Evolutionary conservation across 2,888 invertebrate species (phyloP), one percentile per base, ranked within the genome.

Genomic region (Ptilodon capucinus): DNA sequence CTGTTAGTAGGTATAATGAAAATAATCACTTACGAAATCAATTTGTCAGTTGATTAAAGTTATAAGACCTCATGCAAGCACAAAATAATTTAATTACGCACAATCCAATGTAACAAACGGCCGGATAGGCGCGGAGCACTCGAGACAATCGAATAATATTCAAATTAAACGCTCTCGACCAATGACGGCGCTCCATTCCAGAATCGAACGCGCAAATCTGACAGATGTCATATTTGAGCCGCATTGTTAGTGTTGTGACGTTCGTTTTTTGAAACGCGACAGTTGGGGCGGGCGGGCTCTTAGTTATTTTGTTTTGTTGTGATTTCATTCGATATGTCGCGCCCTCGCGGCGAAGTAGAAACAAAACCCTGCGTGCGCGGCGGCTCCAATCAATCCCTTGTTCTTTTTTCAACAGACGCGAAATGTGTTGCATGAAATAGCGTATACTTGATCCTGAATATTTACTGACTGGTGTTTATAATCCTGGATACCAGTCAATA

Each of bases 161-260:
- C 68, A 32, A 42, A 42, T 51, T 50, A 47, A 57, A 51, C 68
- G 65, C 68, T 71, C 57, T 59, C 61, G 52, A 61, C 79, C 79
- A 80, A 77, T 80, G 72, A 67, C 63, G 52, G 61, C 59, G 64
- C 69, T 61, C 57, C 36, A 47, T 60, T 59, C 51, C 53, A 43
- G 45, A 57, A 60, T 60, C 54, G 61, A 39, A 50, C 68, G 72
- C 68, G 63, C 76, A 80, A 80, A 84, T 81, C 82, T 86, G 87
- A 86, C 88, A 89, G 84, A 83, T 89, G 88, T 87, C 88, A 85
- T 75, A 76, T 80, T 79, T 73, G 73, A 68, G 75, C 77, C 79
- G 58, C 68, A 65, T 65, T 65, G 64, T 65, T 77, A 75, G 75
- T 75, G 74, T 75, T 79, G 69, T 74, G 79, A 74, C 75, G 72